Base-by-base conservation (phyloP, 2,113 vertebrate genomes). In the Entelurus aequoreus region DNA sequence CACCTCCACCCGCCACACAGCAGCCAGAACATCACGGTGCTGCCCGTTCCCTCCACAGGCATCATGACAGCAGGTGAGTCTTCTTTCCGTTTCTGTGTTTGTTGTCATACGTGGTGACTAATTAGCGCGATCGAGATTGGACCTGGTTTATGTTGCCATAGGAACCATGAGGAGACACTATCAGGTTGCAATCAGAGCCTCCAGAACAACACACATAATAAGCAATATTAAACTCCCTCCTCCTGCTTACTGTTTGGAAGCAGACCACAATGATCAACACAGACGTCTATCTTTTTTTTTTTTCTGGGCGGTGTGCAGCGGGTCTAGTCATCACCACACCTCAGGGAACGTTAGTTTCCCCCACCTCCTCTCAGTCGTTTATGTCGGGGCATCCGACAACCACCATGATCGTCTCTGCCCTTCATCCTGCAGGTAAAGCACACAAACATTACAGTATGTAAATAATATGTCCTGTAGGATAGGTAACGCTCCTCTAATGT, bases 251-350 rank as follows among this genome's bases (percentile, higher is more conserved):
- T 28, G 5, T 46, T 9, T 46, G 42, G 12, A 46, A 46, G 42
- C 11, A 46, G 10, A 35, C 14, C 44, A 8, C 11, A 15, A 13
- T 36, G 10, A 48, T 15, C 19, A 48, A 15, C 8, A 21, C 36
- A 46, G 35, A 4, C 52, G 35, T 62, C 4, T 48, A 14, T 64
- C 1, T 60, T 8, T 44, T 35, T 47, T 63, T 66, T 60, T 62
- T 48, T 52, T 63, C n/a, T 48, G 12, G 68, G 38, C 1, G 53
- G 2, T 12, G 7, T 79, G 48, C 84, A 98, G 96, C 96, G 6
- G 96, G 96, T 83, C 88, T 99, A 78, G 96, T 99, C 75, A 98
- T 98, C 87, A 96, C 94, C 5, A 96, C 95, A 77, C 94, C 94
- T 3, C 94, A 94, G 81, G 94, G 95, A 82, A 95, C 96, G 16